Conservation (phyloP, 1,140 invertebrate species). For the Pectinophora gossypiella region DNA sequence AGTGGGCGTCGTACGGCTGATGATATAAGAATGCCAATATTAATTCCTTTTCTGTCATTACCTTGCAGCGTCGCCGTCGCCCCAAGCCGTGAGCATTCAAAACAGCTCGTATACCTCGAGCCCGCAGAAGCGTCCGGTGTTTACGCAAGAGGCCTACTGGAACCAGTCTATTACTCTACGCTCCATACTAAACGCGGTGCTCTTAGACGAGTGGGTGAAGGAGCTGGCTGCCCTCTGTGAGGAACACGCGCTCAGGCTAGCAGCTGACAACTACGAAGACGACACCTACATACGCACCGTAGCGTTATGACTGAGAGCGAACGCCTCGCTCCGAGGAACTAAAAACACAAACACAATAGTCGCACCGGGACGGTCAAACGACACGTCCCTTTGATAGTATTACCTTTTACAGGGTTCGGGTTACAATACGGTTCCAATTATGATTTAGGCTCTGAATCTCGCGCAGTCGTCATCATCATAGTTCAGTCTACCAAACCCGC, state of each 20-base stretch:
- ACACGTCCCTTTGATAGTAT: slow-evolving; percentile 8
- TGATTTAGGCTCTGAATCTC: not conserved
- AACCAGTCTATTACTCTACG: slow-evolving; percentile 59
- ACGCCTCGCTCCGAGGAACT: slow-evolving; percentile 35
- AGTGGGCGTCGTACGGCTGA: too few species aligned
- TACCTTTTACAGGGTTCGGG: not conserved
- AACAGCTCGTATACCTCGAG: slow-evolving; percentile 17
- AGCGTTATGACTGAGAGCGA: slow-evolving; percentile 61
- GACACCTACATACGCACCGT: slow-evolving; percentile 46
- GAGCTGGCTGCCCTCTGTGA: slow-evolving; percentile 93
- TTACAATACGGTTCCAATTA: not conserved
- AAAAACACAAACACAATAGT: slow-evolving; percentile 12
- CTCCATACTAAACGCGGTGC: slow-evolving; percentile 81
- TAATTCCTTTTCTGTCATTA: too few species aligned
- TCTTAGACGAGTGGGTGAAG: slow-evolving; percentile 95
- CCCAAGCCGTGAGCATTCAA: not conserved
- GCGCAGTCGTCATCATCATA: not conserved
- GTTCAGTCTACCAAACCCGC: not conserved
- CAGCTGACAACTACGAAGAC: slow-evolving; percentile 46
- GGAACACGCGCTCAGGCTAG: slow-evolving; percentile 85
- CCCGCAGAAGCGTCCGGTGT: slow-evolving; percentile 38
- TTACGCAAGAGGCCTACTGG: slow-evolving; percentile 65
- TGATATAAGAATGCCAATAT: not conserved
- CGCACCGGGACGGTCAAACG: not conserved
- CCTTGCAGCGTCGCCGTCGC: slow-evolving; percentile 38